These are phyloP conservation scores for Taphrorychus bicolor DNA, from an alignment of 2,888 invertebrate species.

Conservation along the genomic window DNA sequence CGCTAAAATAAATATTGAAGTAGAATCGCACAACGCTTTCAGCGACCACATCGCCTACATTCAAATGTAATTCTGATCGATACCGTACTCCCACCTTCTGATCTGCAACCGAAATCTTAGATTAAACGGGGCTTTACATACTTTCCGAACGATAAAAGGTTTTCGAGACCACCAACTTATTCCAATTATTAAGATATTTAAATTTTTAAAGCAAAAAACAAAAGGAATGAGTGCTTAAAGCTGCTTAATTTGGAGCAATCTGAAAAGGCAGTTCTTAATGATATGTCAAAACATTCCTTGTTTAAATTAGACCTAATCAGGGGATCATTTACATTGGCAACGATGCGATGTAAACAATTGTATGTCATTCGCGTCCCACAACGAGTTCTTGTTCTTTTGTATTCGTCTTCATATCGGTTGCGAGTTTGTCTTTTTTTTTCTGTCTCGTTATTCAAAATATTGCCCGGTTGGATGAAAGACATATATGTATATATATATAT, in stretches of 20 bases:
- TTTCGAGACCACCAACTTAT: slow-evolving; percentile 14
- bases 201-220: slow-evolving; percentile 5
- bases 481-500: no score
- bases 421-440: slow-evolving; percentile 35
- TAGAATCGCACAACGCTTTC: not conserved
- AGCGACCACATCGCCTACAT: not conserved
- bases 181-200: slow-evolving; percentile 14
- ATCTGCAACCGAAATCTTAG: no score
- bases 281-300: slow-evolving; percentile 29
- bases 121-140: not conserved
- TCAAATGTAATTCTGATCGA: not conserved
- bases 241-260: slow-evolving; percentile 23
- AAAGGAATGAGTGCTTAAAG: slow-evolving; percentile 14
- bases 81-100: no score
- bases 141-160: not conserved
- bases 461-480: slow-evolving; percentile 38
- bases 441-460: slow-evolving; percentile 41
- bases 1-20: not conserved
- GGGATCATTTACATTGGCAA: slow-evolving; percentile 38
- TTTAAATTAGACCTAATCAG: slow-evolving; percentile 35
- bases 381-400: slow-evolving; percentile 40
- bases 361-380: slow-evolving; percentile 39
- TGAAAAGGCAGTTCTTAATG: slow-evolving; percentile 28
- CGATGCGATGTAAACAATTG: slow-evolving; percentile 38
- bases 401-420: slow-evolving; percentile 40